Conservation (phyloP, 1,140 invertebrate genomes). For the Penaeus chinensis region DNA sequence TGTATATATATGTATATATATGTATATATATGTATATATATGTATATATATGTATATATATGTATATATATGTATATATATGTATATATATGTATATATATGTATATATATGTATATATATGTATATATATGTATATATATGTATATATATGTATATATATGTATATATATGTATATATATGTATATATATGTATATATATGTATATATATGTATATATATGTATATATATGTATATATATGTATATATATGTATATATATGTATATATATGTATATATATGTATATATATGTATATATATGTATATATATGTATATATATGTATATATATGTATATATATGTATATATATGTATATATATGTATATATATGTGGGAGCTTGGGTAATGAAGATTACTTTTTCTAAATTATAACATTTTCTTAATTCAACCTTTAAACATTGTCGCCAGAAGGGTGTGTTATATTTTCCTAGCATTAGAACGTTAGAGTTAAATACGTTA, state of each 20-base stretch:
- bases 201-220: constrained; percentile 1
- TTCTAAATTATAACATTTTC: too few species aligned
- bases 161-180: neutral
- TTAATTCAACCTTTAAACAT: too few species aligned
- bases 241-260: neutral
- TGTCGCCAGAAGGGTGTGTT: too few species aligned
- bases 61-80: neutral
- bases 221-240: neutral
- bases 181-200: neutral
- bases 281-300: constrained; percentile 21
- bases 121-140: constrained; percentile 8
- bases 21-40: too few species aligned
- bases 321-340: constrained; percentile 33
- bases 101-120: constrained; percentile 10
- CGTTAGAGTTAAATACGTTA: too few species aligned
- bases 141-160: constrained; percentile 12
- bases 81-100: neutral
- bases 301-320: constrained; percentile 24
- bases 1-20: too few species aligned
- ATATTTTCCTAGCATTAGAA: too few species aligned
- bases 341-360: constrained; percentile 32
- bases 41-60: too few species aligned
- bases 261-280: neutral
- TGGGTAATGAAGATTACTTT: too few species aligned
- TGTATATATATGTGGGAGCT: constrained; percentile 6